These are phyloP conservation scores for Meriones unguiculatus DNA, from an alignment of 2,113 vertebrate genomes.

Conservation along the genomic window DNA sequence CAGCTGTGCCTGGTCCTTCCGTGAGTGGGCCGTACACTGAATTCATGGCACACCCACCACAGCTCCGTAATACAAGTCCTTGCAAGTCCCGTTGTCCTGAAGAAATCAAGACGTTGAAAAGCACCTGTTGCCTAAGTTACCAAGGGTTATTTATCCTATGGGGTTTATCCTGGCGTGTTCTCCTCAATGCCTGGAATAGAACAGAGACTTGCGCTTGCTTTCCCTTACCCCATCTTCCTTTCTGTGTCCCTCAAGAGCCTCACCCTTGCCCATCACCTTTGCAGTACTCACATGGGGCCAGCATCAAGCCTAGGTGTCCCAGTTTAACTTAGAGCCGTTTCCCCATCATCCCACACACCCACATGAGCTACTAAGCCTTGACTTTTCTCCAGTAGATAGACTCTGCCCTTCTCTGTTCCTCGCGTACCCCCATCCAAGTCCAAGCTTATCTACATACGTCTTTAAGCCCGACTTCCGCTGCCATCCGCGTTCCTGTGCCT, in stretches of 20 bases:
- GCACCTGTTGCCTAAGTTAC: neutral
- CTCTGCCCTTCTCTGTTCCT: neutral
- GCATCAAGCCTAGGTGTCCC: neutral
- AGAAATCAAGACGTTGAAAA: conserved; percentile 40
- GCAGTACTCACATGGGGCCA: neutral
- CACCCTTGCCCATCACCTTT: neutral
- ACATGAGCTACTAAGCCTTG: neutral
- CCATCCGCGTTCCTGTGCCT: neutral
- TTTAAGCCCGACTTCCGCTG: neutral
- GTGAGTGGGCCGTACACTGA: neutral
- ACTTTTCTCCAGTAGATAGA: neutral
- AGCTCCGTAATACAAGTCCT: neutral
- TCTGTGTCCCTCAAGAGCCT: neutral
- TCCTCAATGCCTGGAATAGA: neutral
- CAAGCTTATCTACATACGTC: neutral
- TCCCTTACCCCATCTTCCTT: neutral
- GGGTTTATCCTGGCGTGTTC: neutral
- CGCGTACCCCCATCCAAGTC: no score
- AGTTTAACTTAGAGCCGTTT: neutral
- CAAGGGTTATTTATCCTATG: neutral
- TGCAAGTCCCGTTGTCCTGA: neutral
- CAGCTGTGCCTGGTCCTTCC: no score
- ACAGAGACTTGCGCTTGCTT: neutral
- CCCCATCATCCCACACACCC: neutral
- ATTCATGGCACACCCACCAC: neutral